phyloP scores from a whole-genome alignment of 2,888 invertebrate species.

The Tridacna crocea region DNA sequence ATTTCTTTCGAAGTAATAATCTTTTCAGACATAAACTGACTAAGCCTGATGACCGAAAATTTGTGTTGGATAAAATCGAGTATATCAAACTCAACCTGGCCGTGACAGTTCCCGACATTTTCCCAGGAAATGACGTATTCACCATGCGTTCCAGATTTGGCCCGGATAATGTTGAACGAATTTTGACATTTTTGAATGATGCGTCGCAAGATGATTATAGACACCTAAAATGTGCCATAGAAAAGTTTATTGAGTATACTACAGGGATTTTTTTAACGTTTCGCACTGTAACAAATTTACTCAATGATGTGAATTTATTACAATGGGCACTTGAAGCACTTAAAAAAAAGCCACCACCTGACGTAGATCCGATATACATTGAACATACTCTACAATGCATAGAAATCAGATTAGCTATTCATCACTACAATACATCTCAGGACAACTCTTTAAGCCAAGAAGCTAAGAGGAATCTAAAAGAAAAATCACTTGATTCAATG shows the following conservation, averaged over 20 bases:
- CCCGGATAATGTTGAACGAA: background rate
- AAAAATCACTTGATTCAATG: background rate
- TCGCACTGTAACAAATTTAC: too few relatives aligned
- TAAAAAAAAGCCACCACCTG: background rate
- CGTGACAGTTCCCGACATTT: background rate
- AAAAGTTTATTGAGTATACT: too few relatives aligned
- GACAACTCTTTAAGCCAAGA: too few relatives aligned
- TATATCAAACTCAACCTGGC: background rate
- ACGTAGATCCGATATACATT: background rate
- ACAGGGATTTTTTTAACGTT: too few relatives aligned
- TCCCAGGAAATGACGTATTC: background rate
- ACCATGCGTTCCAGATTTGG: constrained; percentile 5
- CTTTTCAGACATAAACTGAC: constrained; percentile 29
- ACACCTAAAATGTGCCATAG: too few relatives aligned
- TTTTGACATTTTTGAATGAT: background rate
- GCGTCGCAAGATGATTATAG: too few relatives aligned
- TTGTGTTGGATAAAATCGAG: constrained; percentile 6
- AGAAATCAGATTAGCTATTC: background rate
- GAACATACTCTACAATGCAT: constrained; percentile 5
- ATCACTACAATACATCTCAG: background rate
- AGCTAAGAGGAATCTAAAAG: too few relatives aligned
- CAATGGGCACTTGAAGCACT: too few relatives aligned
- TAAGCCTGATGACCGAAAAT: background rate
- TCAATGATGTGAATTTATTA: too few relatives aligned
- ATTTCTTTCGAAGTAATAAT: constrained; percentile 24